Conservation (phyloP, 2,797 vertebrate genomes). For the Harpagifer antarcticus region DNA sequence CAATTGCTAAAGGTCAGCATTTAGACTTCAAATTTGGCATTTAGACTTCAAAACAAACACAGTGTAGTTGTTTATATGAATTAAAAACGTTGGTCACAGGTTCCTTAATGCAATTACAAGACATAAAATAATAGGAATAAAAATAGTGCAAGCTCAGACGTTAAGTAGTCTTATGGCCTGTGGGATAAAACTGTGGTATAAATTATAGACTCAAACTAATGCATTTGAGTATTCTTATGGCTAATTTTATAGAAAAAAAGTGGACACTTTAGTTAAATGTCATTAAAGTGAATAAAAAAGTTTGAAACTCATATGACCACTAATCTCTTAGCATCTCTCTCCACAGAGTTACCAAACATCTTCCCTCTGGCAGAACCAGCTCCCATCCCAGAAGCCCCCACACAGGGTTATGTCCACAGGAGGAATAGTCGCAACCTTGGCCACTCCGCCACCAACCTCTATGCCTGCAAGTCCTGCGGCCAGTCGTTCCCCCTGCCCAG, state of each 20-base stretch:
- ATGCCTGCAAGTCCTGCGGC: constrained; percentile 77
- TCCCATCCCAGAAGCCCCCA: constrained; percentile 36
- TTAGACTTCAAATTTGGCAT: not conserved
- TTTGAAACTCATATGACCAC: not conserved
- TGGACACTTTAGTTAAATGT: not conserved
- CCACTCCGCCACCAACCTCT: constrained; percentile 1
- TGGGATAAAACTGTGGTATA: too few relatives aligned
- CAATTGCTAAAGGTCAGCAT: not conserved
- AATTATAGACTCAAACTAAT: not conserved
- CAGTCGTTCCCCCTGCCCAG: constrained; percentile 75
- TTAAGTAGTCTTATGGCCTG: too few relatives aligned
- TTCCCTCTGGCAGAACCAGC: constrained; percentile 61
- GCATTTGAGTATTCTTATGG: not conserved
- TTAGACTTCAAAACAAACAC: too few relatives aligned
- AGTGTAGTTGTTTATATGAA: too few relatives aligned
- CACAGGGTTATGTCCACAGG: constrained; percentile 58
- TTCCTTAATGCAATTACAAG: too few relatives aligned
- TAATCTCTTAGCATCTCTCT: constrained; percentile 44
- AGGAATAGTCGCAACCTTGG: constrained; percentile 38
- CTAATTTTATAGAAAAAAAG: too few relatives aligned
- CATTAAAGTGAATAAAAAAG: not conserved
- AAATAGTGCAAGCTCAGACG: too few relatives aligned
- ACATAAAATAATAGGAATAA: too few relatives aligned
- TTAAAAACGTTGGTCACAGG: too few relatives aligned
- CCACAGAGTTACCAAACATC: constrained; percentile 60